A percentile compares a stretch with the other conserved stretches of the same genome.
Conservation (phyloP, 2,888 invertebrate genomes). For the Tetrapedia diversipes region DNA sequence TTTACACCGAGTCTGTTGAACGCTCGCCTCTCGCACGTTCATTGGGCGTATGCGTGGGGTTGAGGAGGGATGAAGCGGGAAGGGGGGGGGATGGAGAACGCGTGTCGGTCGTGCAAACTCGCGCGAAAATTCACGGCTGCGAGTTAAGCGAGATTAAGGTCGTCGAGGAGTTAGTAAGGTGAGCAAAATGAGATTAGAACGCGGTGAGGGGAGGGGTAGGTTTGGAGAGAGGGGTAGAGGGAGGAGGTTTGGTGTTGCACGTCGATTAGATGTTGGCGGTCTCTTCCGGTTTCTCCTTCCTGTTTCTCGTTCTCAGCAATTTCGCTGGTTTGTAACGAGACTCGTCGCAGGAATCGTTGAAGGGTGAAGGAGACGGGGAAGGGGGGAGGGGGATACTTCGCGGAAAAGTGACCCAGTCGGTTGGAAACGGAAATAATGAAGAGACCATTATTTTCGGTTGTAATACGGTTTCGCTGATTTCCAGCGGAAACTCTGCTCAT, state of each 20-base stretch:
- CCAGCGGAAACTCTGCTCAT: constrained; percentile 19
- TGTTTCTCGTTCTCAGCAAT: constrained; percentile 46
- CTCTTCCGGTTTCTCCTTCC: constrained; percentile 17
- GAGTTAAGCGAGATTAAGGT: constrained; percentile 53
- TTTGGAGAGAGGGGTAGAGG: no score
- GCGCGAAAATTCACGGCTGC: constrained; percentile 54
- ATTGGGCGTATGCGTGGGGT: no score
- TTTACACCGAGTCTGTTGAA: constrained; percentile 26
- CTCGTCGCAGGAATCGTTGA: constrained; percentile 11
- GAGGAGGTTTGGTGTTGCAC: no score
- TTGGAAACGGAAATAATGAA: constrained; percentile 39
- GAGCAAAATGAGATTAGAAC: constrained; percentile 54
- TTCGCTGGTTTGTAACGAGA: constrained; percentile 32
- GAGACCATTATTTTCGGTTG: constrained; percentile 29
- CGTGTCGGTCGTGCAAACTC: constrained; percentile 4
- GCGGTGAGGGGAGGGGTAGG: no score
- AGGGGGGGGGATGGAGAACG: no score
- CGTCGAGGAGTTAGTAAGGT: constrained; percentile 45
- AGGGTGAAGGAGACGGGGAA: background rate
- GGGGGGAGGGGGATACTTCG: background rate
- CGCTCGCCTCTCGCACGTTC: no score
- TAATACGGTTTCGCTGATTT: constrained; percentile 31
- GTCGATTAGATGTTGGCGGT: constrained; percentile 28
- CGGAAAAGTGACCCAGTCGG: constrained; percentile 30
- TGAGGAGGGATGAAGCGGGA: no score